Percentiles rank a stretch among this genome's conserved stretches.
Conservation (phyloP, 2,888 invertebrate genomes). For the Psylliodes chrysocephalus region DNA sequence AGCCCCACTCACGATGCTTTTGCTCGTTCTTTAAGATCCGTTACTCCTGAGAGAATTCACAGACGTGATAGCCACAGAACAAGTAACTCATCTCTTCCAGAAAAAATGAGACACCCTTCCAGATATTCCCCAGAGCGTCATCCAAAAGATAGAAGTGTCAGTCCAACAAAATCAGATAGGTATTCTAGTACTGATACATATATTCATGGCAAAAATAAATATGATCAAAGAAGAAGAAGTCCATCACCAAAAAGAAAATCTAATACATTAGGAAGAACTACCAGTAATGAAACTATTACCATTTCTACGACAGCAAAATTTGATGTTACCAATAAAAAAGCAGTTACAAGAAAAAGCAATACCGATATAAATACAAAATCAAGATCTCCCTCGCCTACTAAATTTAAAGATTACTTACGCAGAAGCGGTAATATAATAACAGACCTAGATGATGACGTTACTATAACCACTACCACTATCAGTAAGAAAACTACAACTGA, state of each 20-base stretch:
- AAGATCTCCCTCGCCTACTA: conserved; percentile 54
- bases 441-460: conserved; percentile 57
- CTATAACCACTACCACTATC: conserved; percentile 41
- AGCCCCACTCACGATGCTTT: conserved; percentile 82
- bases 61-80: conserved; percentile 65
- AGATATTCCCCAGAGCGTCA: conserved; percentile 53
- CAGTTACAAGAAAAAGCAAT: conserved; percentile 47
- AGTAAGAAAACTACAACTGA: conserved; percentile 36
- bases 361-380: conserved; percentile 42
- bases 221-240: conserved; percentile 31
- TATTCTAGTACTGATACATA: conserved; percentile 54
- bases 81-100: conserved; percentile 66
- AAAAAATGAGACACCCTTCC: conserved; percentile 54
- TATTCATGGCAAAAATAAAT: conserved; percentile 45
- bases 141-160: conserved; percentile 47
- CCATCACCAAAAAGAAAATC: conserved; percentile 23
- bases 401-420: conserved; percentile 61
- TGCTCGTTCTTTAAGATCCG: conserved; percentile 76
- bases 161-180: conserved; percentile 51
- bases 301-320: conserved; percentile 48
- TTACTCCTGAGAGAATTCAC: conserved; percentile 67
- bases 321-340: conserved; percentile 49
- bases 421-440: conserved; percentile 54
- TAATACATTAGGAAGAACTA: conserved; percentile 23
- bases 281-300: conserved; percentile 34